Percentiles rank a stretch among this genome's conserved stretches.
These are phyloP conservation scores for Poeciliopsis infans DNA, from an alignment of 2,797 vertebrate species.

Conservation along the genomic window DNA sequence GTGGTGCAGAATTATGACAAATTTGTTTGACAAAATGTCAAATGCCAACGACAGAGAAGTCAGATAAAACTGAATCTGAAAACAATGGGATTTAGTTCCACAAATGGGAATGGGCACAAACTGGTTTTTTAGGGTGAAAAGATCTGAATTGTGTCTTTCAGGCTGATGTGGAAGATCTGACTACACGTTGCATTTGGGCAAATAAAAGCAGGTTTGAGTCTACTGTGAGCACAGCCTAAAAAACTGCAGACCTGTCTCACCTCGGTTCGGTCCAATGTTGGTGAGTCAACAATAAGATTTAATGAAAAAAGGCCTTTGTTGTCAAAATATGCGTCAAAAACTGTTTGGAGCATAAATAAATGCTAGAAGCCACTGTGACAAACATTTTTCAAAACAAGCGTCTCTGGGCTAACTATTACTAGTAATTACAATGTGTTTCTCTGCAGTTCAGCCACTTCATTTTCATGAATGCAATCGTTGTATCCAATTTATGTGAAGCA, in stretches of 20 bases:
- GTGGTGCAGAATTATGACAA: no score
- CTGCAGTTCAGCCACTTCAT: background rate
- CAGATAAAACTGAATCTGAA: no score
- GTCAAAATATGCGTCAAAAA: background rate
- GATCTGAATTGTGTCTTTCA: no score
- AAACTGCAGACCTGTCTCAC: background rate
- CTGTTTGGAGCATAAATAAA: background rate
- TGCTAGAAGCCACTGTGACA: background rate
- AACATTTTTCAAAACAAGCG: background rate
- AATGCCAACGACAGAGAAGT: no score
- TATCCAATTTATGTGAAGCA: background rate
- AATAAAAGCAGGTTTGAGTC: no score
- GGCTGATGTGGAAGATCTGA: no score
- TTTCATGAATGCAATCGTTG: background rate
- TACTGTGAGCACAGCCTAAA: background rate
- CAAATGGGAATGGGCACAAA: no score
- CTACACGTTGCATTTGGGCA: no score
- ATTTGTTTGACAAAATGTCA: no score
- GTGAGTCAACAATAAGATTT: background rate
- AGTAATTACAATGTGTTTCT: background rate
- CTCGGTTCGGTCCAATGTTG: background rate
- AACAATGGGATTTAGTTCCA: no score
- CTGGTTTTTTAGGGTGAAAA: no score
- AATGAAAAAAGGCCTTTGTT: background rate
- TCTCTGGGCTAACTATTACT: background rate